phyloP scores from a whole-genome alignment of 2,888 invertebrate species.

The Eucera pruinosa region DNA sequence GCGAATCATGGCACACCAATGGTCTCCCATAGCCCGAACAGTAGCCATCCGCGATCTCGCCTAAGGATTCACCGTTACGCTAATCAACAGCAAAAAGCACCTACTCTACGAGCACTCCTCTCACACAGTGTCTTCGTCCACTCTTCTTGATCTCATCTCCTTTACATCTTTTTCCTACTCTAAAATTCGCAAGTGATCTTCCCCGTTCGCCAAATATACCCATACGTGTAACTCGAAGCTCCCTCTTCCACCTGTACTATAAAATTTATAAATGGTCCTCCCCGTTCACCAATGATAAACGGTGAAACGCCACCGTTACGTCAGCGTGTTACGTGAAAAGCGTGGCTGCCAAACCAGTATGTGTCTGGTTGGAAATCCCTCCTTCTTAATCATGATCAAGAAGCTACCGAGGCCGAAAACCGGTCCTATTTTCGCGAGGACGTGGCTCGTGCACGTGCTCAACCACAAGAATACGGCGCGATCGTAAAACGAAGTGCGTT shows the following conservation, averaged over 20 bases:
- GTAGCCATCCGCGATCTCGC: conserved; percentile 48
- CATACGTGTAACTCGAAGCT: too few relatives aligned
- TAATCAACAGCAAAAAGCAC: conserved; percentile 46
- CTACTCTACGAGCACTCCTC: conserved; percentile 13
- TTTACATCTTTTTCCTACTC: too few relatives aligned
- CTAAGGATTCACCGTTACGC: conserved; percentile 66
- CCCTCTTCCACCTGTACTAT: too few relatives aligned
- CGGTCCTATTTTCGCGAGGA: conserved; percentile 48
- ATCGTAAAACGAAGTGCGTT: conserved; percentile 66
- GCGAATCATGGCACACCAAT: conserved; percentile 30
- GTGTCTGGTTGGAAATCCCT: too few relatives aligned
- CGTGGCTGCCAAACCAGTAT: conserved; percentile 1
- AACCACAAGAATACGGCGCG: conserved; percentile 24
- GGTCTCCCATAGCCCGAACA: conserved; percentile 1
- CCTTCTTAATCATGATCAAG: too few relatives aligned
- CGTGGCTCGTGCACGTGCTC: conserved; percentile 31
- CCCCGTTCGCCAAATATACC: too few relatives aligned
- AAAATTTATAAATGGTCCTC: conserved; percentile 15
- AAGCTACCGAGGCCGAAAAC: not conserved
- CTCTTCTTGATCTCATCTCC: not conserved
- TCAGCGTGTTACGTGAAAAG: conserved; percentile 21
- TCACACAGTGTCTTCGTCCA: conserved; percentile 1
- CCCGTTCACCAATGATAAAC: not conserved
- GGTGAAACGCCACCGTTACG: conserved; percentile 8
- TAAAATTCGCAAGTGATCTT: too few relatives aligned